Percentiles rank a stretch among this genome's conserved stretches.
Conservation (phyloP, 2,888 invertebrate genomes). For the Syritta pipiens region DNA sequence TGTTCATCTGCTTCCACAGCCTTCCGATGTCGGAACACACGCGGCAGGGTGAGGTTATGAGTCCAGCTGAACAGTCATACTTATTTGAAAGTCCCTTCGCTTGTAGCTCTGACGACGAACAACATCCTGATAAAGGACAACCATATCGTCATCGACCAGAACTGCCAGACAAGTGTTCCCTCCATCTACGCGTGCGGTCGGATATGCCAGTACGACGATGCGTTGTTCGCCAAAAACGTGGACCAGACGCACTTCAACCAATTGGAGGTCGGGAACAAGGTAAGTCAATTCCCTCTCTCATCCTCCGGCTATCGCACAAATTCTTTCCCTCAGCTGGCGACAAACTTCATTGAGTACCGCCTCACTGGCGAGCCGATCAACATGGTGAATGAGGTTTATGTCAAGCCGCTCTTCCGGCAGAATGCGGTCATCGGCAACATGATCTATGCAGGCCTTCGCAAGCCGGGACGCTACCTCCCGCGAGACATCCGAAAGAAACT, state of each 20-base stretch:
- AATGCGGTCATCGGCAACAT: slow-evolving; percentile 9
- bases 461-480: slow-evolving; percentile 36
- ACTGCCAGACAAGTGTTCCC: slow-evolving; percentile 42
- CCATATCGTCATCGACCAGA: slow-evolving; percentile 20
- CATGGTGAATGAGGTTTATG: slow-evolving; percentile 5
- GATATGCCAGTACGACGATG: slow-evolving; percentile 9
- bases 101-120: background rate
- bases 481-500: background rate
- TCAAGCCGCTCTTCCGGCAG: slow-evolving; percentile 55
- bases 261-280: slow-evolving; percentile 45
- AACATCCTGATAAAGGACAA: slow-evolving; percentile 6
- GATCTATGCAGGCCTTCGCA: slow-evolving; percentile 47
- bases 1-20: slow-evolving; percentile 73
- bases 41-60: slow-evolving; percentile 21
- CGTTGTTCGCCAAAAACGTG: background rate
- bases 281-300: background rate
- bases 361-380: background rate
- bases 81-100: background rate
- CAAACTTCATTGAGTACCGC: slow-evolving; percentile 24
- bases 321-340: slow-evolving; percentile 16
- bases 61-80: too few relatives aligned
- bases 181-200: slow-evolving; percentile 36
- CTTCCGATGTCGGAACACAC: slow-evolving; percentile 8
- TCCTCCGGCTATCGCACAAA: background rate
- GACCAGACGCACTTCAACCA: slow-evolving; percentile 45